Conservation (phyloP, 2,797 vertebrate genomes). For the Alca torda region DNA sequence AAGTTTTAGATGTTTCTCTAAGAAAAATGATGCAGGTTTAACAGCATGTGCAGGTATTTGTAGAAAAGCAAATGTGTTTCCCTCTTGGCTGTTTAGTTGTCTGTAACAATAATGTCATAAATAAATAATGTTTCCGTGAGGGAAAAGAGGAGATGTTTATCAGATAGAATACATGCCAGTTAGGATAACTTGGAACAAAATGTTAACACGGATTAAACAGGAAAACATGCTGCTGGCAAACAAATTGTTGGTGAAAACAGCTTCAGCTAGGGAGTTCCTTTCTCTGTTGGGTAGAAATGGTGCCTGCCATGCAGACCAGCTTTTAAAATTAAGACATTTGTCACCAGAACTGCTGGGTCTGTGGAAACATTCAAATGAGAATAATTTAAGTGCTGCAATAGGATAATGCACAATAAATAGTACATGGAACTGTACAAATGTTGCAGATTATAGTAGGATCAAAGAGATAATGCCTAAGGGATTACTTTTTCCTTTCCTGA, state of each 20-base stretch:
- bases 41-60: slow-evolving; percentile 37
- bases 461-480: slow-evolving; percentile 19
- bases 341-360: background rate
- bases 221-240: slow-evolving; percentile 44
- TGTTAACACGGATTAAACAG: slow-evolving; percentile 55
- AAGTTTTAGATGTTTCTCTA: background rate
- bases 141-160: slow-evolving; percentile 59
- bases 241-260: slow-evolving; percentile 33
- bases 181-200: slow-evolving; percentile 52
- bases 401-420: slow-evolving; percentile 34
- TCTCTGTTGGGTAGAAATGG: slow-evolving; percentile 1
- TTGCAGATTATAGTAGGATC: slow-evolving; percentile 34
- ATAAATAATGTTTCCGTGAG: slow-evolving; percentile 69
- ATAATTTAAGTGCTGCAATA: background rate
- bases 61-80: slow-evolving; percentile 47
- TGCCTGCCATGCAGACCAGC: background rate
- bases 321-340: slow-evolving; percentile 50
- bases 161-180: slow-evolving; percentile 44
- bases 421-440: slow-evolving; percentile 25
- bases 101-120: slow-evolving; percentile 68
- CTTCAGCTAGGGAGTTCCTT: slow-evolving; percentile 38
- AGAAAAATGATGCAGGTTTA: slow-evolving; percentile 37
- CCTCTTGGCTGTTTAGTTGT: slow-evolving; percentile 64
- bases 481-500: slow-evolving; percentile 32
- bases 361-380: slow-evolving; percentile 28